phyloP scores from a whole-genome alignment of 2,113 vertebrate species.

The Pelvicachromis taeniatus region DNA sequence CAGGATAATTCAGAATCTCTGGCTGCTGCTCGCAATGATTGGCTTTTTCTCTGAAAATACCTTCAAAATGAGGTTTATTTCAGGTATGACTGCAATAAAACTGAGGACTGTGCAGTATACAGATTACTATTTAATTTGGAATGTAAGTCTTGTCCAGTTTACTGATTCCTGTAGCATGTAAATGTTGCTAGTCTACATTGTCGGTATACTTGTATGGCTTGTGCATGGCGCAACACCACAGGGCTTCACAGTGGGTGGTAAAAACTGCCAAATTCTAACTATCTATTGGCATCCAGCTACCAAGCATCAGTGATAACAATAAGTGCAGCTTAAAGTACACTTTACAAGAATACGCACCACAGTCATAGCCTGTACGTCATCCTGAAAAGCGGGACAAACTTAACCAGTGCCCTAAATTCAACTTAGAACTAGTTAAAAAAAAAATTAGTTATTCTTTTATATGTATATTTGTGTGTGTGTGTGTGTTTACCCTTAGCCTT shows the following conservation, averaged over 20 bases:
- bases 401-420: accelerated
- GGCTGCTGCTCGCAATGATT: slow-evolving; percentile 39
- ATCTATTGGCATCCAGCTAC: background rate
- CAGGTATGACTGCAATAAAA: slow-evolving; percentile 32
- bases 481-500: background rate
- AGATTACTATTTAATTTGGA: background rate
- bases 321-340: background rate
- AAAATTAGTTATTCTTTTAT: background rate
- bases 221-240: background rate
- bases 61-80: slow-evolving; percentile 28
- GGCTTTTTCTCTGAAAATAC: slow-evolving; percentile 39
- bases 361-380: background rate
- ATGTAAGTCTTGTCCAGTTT: background rate
- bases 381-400: background rate
- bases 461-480: too few relatives aligned
- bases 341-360: background rate
- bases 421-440: background rate
- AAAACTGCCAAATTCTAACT: background rate
- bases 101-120: background rate
- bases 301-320: background rate
- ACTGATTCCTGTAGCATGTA: background rate
- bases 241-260: background rate
- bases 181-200: background rate
- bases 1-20: slow-evolving; percentile 54
- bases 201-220: background rate